Evolutionary conservation across 1,140 invertebrate species (phyloP), one percentile per base, ranked within the genome.

Genomic region (Maniola jurtina): DNA sequence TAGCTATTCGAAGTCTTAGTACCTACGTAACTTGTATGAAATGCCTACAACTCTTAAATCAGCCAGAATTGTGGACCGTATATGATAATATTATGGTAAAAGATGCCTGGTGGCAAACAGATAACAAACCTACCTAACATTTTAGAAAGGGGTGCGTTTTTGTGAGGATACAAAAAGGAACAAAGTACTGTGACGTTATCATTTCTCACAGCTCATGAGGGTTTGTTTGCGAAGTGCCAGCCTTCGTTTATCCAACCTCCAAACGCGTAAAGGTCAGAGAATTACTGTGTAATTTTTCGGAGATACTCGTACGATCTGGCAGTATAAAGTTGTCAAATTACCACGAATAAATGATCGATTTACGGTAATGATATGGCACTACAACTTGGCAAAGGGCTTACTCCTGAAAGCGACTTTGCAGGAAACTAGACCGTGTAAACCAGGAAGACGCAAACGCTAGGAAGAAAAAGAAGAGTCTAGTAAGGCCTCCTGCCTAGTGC

Each of bases 211-310:
- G 10, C 33, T 55, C 52, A 55, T 34, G 52, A 55, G 52, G 52
- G 52, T 55, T 55, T 55, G 52, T 55, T 60, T 60, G 40, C 13
- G 34, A 60, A 60, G 58, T 60, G 58, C 35, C 58, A 60, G 40
- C 42, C 25, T 16, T 11, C 9, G 58, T 47, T 47, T 14, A 47
- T 60, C 40, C 11, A 35, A 47, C 58, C 58, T 60, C 42, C 42
- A 59, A 59, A 25, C 38, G 1, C 38, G 6, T 5, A 40, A 34
- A 55, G 48, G 7, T 52, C 16, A 25, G 14, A 52, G 5, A 14
- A 1, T n/a, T 13, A 45, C 9, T 1, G 9, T 5, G 13, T 45
- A 13, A 13, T 45, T 45, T 45, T 6, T 6, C 42, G 5, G 13
- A 11, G 9, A n/a, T n/a, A 0, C 42, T n/a, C 13, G 5, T n/a